Evolutionary conservation across 2,797 vertebrate genomes (phyloP).

Genomic region (Chrysocyon brachyurus): DNA sequence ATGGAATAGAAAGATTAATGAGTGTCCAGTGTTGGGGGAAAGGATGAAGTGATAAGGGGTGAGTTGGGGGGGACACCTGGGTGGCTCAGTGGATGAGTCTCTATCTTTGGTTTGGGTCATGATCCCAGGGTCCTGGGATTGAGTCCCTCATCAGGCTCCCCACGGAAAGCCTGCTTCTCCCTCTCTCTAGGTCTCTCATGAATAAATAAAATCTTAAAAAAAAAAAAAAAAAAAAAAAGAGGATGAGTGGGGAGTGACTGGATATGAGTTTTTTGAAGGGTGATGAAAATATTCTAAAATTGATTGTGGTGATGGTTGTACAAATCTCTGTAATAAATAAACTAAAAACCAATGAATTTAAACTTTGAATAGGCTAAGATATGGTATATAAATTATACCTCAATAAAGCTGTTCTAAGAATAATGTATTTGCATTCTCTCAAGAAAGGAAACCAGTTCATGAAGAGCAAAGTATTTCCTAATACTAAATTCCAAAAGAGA

Average conservation of each 20-base stretch:
- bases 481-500: not conserved
- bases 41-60: not conserved
- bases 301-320: not conserved
- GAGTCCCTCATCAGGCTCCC: too few species aligned
- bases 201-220: too few species aligned
- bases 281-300: not conserved
- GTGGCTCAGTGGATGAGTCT: too few species aligned
- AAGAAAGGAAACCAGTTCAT: not conserved
- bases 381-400: not conserved
- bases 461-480: not conserved
- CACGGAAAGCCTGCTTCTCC: too few species aligned
- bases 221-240: too few species aligned
- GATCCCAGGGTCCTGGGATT: too few species aligned
- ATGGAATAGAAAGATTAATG: not conserved
- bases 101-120: too few species aligned
- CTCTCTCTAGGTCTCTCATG: too few species aligned
- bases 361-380: not conserved
- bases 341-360: not conserved
- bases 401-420: constrained; percentile 10
- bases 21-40: not conserved
- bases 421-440: not conserved
- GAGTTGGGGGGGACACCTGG: too few species aligned
- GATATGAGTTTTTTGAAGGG: not conserved
- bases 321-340: not conserved
- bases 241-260: not conserved